Base-by-base conservation (phyloP, 2,888 invertebrate genomes). In the Panopea generosa region DNA sequence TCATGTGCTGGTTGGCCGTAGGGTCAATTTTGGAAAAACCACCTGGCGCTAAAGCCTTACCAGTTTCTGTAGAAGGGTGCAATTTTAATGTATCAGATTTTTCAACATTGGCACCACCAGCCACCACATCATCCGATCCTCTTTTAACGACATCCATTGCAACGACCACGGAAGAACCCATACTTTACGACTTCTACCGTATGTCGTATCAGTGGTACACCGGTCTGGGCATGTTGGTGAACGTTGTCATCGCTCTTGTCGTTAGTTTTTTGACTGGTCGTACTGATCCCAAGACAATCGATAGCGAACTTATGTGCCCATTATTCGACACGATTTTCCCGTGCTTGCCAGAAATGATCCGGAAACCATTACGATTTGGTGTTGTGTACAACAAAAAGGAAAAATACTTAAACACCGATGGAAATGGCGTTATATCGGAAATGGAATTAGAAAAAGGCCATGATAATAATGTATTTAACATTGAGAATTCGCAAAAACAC, bases 171-270 rank as follows among this genome's bases (percentile, higher is more conserved):
- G 74, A 60, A n/a, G 67, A 73, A 29, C 63, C 67, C 6, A 22
- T 63, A 4, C 61, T 79, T 9, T 61, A 72, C 53, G 67, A 77
- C 47, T 74, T 85, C 60, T 85, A 85, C 78, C 65, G 76, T 26
- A 56, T 85, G 43, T 85, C 85, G 9, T 85, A 85, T 27, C 57
- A 81, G 47, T 84, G 84, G 76, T 85, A 85, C 73, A 85, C 84
- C 2, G 74, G 78, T 22, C 68, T 77, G 0, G 85, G 82, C 0
- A 79, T 82, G 76, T 52, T 76, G 16, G 33, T 80, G 7, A 70
- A 76, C 20, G 70, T 84, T 7, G 56, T 77, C 26, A 55, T 82
- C n/a, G 76, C 81, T 1, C 65, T 84, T 24, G 26, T 81, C 20
- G 79, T 83, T 29, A 85, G 85, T 56, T 66, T 80, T 20, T 38